Percentiles rank a stretch among this genome's conserved stretches.
Evolutionary conservation across 2,113 vertebrate species (phyloP).

Genomic region (Myrmophylax atrothorax): DNA sequence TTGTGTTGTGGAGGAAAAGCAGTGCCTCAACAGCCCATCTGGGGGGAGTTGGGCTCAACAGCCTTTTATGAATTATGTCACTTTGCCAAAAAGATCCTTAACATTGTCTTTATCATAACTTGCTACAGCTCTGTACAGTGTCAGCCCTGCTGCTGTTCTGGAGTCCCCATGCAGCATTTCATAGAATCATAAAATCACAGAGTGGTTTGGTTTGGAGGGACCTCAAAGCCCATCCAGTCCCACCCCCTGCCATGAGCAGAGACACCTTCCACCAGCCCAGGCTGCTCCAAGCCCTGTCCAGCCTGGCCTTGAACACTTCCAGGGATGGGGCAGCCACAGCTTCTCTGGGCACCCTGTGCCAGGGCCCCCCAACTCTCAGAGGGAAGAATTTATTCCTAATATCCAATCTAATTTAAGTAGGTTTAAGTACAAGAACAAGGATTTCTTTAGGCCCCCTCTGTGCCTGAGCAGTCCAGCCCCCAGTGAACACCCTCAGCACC

Average conservation of each 20-base stretch:
- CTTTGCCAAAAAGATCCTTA: background rate
- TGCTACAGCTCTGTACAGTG: background rate
- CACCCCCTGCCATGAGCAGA: background rate
- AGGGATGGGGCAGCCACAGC: background rate
- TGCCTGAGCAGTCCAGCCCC: background rate
- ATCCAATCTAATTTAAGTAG: background rate
- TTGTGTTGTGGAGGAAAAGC: background rate
- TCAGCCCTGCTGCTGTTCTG: background rate
- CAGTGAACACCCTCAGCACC: background rate
- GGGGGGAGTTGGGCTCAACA: background rate
- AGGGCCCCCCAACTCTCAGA: background rate
- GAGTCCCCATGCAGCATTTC: background rate
- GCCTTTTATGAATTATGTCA: background rate
- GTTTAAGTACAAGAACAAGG: background rate
- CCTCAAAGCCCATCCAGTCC: rapidly evolving
- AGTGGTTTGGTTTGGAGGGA: background rate
- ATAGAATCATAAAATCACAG: background rate
- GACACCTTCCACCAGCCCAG: background rate
- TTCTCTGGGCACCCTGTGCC: background rate
- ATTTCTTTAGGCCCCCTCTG: background rate
- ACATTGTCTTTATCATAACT: background rate
- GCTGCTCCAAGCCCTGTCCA: background rate
- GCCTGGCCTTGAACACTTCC: background rate
- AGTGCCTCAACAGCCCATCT: background rate
- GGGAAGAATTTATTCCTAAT: background rate